Percentiles rank a stretch among this genome's conserved stretches.
Evolutionary conservation across 2,113 vertebrate genomes (phyloP).

Genomic region (Todiramphus chloris): DNA sequence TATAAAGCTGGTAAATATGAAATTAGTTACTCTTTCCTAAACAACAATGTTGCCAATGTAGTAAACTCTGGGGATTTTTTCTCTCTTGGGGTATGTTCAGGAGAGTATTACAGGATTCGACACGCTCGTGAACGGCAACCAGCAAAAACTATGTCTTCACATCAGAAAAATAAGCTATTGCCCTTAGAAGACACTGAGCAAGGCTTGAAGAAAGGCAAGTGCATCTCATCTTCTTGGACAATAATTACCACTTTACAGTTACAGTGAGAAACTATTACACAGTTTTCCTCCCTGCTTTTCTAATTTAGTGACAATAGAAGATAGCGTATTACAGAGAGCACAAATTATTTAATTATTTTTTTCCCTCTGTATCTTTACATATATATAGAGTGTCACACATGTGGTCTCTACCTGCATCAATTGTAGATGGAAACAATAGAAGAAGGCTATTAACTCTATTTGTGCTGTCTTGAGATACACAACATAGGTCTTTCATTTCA

Average conservation of each 20-base stretch:
- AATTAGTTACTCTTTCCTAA: neutral
- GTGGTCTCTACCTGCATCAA: neutral
- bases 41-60: neutral
- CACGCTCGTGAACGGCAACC: neutral
- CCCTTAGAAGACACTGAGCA: slow-evolving; percentile 33
- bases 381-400: neutral
- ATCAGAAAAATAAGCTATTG: slow-evolving; percentile 29
- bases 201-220: slow-evolving; percentile 73
- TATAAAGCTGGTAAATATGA: slow-evolving; percentile 71
- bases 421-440: neutral
- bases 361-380: neutral
- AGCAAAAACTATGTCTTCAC: neutral
- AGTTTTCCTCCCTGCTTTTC: neutral
- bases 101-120: slow-evolving; percentile 75
- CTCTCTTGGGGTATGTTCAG: slow-evolving; percentile 27
- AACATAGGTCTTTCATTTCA: neutral
- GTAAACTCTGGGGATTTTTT: neutral
- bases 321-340: neutral
- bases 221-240: neutral
- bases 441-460: neutral
- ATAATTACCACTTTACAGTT: neutral
- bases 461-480: neutral
- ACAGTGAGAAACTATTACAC: neutral
- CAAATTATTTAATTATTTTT: neutral
- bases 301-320: neutral